A percentile compares a stretch with the other conserved stretches of the same genome.
These are phyloP conservation scores for Acleris cristana DNA, from an alignment of 2,888 invertebrate species.

Conservation along the genomic window DNA sequence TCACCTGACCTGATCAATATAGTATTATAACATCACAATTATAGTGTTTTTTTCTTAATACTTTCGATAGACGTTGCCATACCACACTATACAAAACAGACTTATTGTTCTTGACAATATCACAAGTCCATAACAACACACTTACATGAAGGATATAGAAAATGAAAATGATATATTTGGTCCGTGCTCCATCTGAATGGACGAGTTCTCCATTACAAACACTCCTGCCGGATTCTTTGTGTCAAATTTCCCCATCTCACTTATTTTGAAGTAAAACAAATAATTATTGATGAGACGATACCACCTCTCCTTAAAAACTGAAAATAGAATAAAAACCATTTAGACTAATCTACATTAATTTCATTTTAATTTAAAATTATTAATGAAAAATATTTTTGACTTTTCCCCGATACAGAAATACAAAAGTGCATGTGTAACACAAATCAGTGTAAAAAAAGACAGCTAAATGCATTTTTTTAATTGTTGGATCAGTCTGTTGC, in stretches of 20 bases:
- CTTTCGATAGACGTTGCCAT: no score
- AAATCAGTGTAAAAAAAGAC: no score
- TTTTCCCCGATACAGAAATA: no score
- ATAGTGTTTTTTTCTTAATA: no score
- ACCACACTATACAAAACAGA: neutral
- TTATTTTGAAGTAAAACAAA: conserved; percentile 90
- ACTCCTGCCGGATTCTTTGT: conserved; percentile 87
- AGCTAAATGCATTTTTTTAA: no score
- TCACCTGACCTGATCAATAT: no score
- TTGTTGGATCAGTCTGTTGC: no score
- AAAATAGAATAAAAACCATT: conserved; percentile 49
- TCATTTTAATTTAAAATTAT: no score
- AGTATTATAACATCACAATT: no score
- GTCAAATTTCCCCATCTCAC: conserved; percentile 86
- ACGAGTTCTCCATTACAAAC: conserved; percentile 89
- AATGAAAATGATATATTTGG: conserved; percentile 89
- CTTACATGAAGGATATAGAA: conserved; percentile 87
- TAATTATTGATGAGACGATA: conserved; percentile 90
- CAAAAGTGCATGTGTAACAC: no score
- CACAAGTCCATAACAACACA: conserved; percentile 37
- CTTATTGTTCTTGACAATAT: neutral
- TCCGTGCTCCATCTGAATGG: conserved; percentile 86
- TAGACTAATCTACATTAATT: no score
- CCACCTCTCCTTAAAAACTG: conserved; percentile 90
- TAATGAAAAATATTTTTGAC: no score